phyloP scores from a whole-genome alignment of 64 coral and sea anemone genomes.

The Montipora efflorescens region DNA sequence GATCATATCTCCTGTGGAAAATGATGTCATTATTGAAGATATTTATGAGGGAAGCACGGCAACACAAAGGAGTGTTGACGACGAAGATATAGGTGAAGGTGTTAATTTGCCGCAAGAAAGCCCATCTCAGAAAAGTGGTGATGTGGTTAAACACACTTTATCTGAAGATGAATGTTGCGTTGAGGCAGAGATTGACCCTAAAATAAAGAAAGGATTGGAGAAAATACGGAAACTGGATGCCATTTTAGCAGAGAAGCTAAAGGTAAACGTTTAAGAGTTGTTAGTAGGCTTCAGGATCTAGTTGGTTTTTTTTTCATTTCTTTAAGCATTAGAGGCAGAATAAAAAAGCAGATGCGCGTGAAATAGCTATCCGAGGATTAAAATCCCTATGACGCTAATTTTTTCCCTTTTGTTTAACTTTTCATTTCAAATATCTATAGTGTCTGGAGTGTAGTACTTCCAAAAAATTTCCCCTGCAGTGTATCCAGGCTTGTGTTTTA shows the following conservation, averaged over 20 bases:
- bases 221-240: slow-evolving; percentile 92
- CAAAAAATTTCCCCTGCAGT: too few relatives aligned
- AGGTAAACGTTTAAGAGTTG: slow-evolving; percentile 49
- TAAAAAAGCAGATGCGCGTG: too few relatives aligned
- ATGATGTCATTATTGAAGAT: slow-evolving; percentile 69
- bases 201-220: slow-evolving; percentile 89
- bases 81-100: slow-evolving; percentile 40
- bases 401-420: too few relatives aligned
- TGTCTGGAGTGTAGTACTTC: too few relatives aligned
- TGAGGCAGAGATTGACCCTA: slow-evolving; percentile 72
- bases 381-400: too few relatives aligned
- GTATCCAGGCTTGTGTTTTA: too few relatives aligned
- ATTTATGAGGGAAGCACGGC: slow-evolving; percentile 8
- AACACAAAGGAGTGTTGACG: slow-evolving; percentile 49
- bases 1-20: slow-evolving; percentile 71
- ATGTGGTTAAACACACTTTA: neutral
- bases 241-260: slow-evolving; percentile 82
- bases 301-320: too few relatives aligned
- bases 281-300: neutral
- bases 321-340: neutral
- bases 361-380: too few relatives aligned
- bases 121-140: neutral
- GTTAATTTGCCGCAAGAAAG: neutral
- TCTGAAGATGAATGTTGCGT: neutral
- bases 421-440: too few relatives aligned